Base-by-base conservation (phyloP, 2,797 vertebrate species). In the Gymnothorax javanicus region DNA sequence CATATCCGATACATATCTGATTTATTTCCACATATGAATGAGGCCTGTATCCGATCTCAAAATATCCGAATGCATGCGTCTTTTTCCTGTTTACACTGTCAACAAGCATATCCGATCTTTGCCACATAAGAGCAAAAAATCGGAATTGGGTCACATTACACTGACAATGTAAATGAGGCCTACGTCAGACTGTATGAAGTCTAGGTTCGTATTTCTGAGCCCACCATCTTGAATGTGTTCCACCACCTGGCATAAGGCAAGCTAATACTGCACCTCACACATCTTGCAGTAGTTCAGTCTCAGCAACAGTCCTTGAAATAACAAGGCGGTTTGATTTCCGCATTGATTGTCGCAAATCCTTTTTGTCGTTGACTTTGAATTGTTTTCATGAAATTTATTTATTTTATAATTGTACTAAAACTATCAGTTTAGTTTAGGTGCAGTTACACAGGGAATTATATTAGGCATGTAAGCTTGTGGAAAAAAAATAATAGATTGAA, bases 211-310 rank as follows among this genome's bases (percentile, higher is more conserved):
- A 50, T 52, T 23, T 56, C 77, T 81, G 50, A 81, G 25, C 50
- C 9, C 77, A n/a, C 50, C n/a, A 8, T 56, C 17, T 27, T 52
- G 75, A 77, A 77, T 52, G 50, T 52, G n/a, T 81, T 56, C 56
- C 50, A n/a, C 77, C 77, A 81, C 77, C 17, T 81, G 77, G 17
- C 0, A 7, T 56, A 15, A 52, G 20, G 17, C 77, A 81, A 81
- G 77, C 17, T 81, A 81, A 81, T 54, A 50, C 50, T 43, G 52
- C 75, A 81, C 56, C 77, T 81, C 52, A 81, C 13, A 56, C 52
- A 23, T n/a, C 33, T 23, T 6, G 17, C 52, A 11, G 52, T 20
- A n/a, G 50, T 81, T 50, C 77, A 81, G 52, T 50, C 50, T 23
- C 17, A 56, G 77, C 15, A 17, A 56, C 20, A n/a, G 77, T n/a